A percentile compares a stretch with the other conserved stretches of the same genome.
Evolutionary conservation across 2,888 invertebrate genomes (phyloP).

Genomic region (Nymphalis c-album): DNA sequence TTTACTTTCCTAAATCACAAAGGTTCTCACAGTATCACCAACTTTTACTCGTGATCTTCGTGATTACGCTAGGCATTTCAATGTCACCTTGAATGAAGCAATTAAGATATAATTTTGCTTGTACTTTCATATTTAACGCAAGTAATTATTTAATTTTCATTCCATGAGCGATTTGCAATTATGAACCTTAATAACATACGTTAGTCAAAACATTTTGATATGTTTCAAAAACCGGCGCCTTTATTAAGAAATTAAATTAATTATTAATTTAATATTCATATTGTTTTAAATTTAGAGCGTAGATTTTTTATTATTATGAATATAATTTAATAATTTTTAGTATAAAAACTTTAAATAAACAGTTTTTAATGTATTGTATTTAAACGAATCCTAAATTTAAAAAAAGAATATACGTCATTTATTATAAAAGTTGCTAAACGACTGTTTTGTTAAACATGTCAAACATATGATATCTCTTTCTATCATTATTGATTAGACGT

Average conservation of each 20-base stretch:
- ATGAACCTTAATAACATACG: background rate
- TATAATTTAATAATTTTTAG: background rate
- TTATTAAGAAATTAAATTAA: background rate
- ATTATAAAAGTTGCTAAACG: too few relatives aligned
- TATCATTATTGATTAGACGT: too few relatives aligned
- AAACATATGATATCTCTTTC: too few relatives aligned
- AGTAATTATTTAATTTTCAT: conserved; percentile 5
- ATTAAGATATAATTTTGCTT: conserved; percentile 22
- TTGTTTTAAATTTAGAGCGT: background rate
- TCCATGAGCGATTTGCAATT: background rate
- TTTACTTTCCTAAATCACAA: conserved; percentile 44
- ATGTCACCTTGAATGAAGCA: conserved; percentile 23
- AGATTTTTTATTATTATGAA: background rate
- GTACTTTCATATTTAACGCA: conserved; percentile 17
- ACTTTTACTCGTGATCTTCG: conserved; percentile 44
- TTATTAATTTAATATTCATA: conserved; percentile 3
- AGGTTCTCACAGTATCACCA: conserved; percentile 53
- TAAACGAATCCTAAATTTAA: too few relatives aligned
- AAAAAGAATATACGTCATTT: too few relatives aligned
- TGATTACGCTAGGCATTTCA: conserved; percentile 23
- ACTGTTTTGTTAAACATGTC: too few relatives aligned
- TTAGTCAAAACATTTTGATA: background rate
- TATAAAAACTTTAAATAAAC: background rate
- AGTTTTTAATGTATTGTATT: background rate
- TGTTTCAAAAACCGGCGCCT: background rate